Base-by-base conservation (phyloP, 2,797 vertebrate genomes). In the Semaprochilodus insignis region DNA sequence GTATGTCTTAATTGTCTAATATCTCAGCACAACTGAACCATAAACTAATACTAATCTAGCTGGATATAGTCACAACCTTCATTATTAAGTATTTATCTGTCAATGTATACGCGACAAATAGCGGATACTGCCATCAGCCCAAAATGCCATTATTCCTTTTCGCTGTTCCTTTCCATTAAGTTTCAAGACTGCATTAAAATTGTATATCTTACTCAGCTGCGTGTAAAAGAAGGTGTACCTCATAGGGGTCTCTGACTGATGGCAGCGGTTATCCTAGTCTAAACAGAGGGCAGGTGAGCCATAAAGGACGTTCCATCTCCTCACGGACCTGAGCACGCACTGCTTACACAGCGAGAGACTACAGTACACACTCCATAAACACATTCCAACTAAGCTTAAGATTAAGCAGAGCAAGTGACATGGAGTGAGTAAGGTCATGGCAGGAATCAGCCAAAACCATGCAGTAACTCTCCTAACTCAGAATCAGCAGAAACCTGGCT, bases 381-480 rank as follows among this genome's bases (percentile, higher is more conserved):
- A 74, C 73, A 59, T 74, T 36, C 73, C 73, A 74, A 54, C 31
- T 59, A n/a, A 74, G 54, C 19, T 74, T 36, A 74, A 54, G 73
- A 60, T 59, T 74, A n/a, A 74, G 34, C 31, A 23, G 54, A 74
- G 34, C 73, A 23, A 74, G 34, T 59, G 73, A 74, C 67, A 21
- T 71, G 40, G 67, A 16, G 40, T 51, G n/a, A 51, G 55, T 34
- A 59, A 74, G 54, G 73, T 74, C 54, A 74, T 7, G 11, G 31
- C 54, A 57, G 40, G 40, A 74, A 54, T 55, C 25, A 21, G 51
- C 10, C 70, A 27, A 44, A 55, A 34, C 27, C 17, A 57, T 4
- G 5, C 51, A 36, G 10, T 74, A 31, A 31, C 51, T 17, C 15
- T 4, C n/a, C 19, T 19, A 13, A 2, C 16, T n/a, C 21, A 59